Evolutionary conservation across 1,140 invertebrate species (phyloP).

Genomic region (Apis florea): DNA sequence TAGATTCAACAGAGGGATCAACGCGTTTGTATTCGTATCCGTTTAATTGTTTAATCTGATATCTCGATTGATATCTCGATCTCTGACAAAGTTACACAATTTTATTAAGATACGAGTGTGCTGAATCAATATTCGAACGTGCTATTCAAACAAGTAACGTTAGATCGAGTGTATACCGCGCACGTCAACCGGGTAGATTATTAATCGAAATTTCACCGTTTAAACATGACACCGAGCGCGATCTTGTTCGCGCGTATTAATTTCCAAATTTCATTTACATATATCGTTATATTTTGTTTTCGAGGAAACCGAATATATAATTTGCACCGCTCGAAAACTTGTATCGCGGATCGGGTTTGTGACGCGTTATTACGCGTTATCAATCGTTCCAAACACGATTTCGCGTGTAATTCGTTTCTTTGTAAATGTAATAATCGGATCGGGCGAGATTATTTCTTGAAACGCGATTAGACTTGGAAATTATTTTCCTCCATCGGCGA

Average conservation of each 20-base stretch:
- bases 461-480: no score
- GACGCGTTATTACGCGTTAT: not conserved
- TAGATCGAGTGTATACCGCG: not conserved
- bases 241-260: not conserved
- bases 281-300: not conserved
- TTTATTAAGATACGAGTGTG: not conserved
- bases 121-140: not conserved
- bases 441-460: no score
- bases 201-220: conserved; percentile 8
- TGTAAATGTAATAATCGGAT: no score
- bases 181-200: not conserved
- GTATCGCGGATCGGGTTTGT: not conserved
- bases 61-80: no score
- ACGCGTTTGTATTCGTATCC: not conserved
- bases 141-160: not conserved
- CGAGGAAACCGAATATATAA: not conserved
- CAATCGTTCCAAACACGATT: no score
- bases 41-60: not conserved
- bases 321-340: not conserved
- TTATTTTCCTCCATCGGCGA: no score
- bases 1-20: not conserved
- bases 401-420: no score
- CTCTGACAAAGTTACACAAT: not conserved
- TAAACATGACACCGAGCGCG: not conserved
- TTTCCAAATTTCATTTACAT: conserved; percentile 10